A percentile compares a stretch with the other conserved stretches of the same genome.
phyloP scores from a whole-genome alignment of 2,888 invertebrate species.

The Drosophila fungiperda region DNA sequence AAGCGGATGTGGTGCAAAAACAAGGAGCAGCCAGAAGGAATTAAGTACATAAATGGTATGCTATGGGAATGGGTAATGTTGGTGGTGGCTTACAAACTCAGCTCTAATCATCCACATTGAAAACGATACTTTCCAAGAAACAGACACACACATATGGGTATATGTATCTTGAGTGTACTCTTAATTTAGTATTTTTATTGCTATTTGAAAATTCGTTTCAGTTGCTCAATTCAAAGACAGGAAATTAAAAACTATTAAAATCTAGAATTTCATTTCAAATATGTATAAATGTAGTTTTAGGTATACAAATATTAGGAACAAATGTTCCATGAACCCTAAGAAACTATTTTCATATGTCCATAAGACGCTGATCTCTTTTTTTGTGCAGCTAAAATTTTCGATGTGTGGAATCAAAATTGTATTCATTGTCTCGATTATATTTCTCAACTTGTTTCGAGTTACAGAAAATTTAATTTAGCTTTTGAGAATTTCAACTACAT shows the following conservation, averaged over 20 bases:
- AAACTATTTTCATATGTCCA: background rate
- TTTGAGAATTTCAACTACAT: background rate
- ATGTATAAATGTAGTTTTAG: background rate
- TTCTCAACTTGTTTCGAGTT: background rate
- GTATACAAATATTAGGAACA: background rate
- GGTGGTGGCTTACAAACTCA: conserved; percentile 29
- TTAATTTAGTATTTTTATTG: conserved; percentile 1
- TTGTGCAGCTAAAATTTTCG: background rate
- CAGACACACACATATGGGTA: background rate
- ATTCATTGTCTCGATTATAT: background rate
- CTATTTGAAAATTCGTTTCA: conserved; percentile 3
- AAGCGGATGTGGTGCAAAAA: conserved; percentile 55
- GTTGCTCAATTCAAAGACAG: conserved; percentile 1
- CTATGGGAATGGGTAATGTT: background rate
- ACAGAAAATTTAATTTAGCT: background rate
- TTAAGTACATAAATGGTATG: conserved; percentile 25
- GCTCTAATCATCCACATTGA: conserved; percentile 30
- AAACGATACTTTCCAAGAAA: conserved; percentile 28
- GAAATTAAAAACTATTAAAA: conserved; percentile 9
- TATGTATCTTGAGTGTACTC: background rate
- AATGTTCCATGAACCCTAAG: background rate
- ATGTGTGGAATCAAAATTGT: background rate
- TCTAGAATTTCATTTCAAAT: background rate
- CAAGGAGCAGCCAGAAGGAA: conserved; percentile 55
- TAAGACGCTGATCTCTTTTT: background rate